Conservation (phyloP, 2,888 invertebrate species). For the Thereva unica region DNA sequence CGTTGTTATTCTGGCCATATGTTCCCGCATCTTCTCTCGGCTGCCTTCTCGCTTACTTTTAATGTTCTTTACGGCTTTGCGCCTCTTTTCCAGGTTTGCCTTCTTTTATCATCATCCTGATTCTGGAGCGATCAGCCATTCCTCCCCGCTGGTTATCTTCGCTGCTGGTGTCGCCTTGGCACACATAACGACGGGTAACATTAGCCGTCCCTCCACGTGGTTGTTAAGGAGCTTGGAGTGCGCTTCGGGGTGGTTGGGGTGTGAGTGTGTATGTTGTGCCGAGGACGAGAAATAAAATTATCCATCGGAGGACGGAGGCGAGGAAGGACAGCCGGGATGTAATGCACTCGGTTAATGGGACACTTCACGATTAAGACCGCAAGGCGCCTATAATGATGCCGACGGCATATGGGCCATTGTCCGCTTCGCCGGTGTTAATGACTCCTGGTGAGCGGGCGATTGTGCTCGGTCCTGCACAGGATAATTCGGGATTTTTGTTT, state of each 20-base stretch:
- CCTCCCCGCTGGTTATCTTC: not conserved
- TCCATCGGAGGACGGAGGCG: not conserved
- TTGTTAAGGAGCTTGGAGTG: too few species aligned
- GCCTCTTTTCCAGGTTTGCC: not conserved
- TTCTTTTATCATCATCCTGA: not conserved
- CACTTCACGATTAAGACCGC: constrained; percentile 28
- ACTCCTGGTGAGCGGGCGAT: not conserved
- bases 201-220: too few species aligned
- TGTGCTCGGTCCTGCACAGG: not conserved
- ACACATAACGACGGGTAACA: too few species aligned
- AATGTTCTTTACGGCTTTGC: constrained; percentile 10
- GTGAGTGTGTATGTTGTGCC: too few species aligned
- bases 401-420: constrained; percentile 19
- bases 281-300: constrained; percentile 12
- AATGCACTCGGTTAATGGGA: constrained; percentile 42
- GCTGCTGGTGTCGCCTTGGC: too few species aligned
- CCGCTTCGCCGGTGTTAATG: constrained; percentile 9
- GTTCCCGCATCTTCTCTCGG: constrained; percentile 4
- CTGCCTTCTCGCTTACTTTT: constrained; percentile 16
- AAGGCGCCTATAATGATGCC: constrained; percentile 21
- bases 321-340: constrained; percentile 8
- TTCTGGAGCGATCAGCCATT: not conserved
- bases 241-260: too few species aligned
- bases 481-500: not conserved
- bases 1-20: constrained; percentile 26